Conservation (phyloP, 2,113 vertebrate species). For the Panurus biarmicus region DNA sequence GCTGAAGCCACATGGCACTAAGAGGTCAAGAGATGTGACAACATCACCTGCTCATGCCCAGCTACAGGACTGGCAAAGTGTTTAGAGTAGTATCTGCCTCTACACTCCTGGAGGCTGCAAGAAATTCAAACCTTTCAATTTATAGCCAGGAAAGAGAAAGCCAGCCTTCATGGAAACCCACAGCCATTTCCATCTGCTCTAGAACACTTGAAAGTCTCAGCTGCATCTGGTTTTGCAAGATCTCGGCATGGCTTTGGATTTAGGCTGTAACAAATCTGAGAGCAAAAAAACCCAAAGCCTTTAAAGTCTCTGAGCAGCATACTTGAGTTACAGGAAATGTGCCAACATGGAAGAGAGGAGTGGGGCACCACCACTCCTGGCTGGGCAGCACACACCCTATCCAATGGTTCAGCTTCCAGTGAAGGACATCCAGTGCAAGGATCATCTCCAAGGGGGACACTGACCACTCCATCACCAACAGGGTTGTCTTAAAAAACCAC, state of each 20-base stretch:
- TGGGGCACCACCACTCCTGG: neutral
- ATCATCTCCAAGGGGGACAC: neutral
- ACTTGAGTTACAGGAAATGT: neutral
- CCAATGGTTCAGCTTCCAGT: neutral
- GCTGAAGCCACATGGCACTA: neutral
- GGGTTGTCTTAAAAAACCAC: neutral
- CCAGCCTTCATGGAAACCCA: neutral
- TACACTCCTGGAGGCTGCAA: neutral
- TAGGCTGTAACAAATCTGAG: neutral
- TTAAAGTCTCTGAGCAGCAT: neutral
- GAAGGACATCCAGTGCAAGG: neutral
- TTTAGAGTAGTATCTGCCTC: neutral
- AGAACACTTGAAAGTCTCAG: neutral
- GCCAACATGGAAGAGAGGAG: neutral
- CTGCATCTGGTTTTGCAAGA: neutral
- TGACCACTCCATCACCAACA: neutral
- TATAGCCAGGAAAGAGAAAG: neutral
- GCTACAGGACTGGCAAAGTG: neutral
- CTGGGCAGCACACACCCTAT: neutral
- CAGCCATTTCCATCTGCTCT: neutral
- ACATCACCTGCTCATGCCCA: neutral
- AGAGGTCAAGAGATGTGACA: neutral
- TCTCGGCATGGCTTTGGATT: neutral
- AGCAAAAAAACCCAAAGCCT: neutral
- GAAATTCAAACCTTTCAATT: neutral